These are phyloP conservation scores for Nixonia krombeini DNA, from an alignment of 1,140 invertebrate species.

Conservation along the genomic window DNA sequence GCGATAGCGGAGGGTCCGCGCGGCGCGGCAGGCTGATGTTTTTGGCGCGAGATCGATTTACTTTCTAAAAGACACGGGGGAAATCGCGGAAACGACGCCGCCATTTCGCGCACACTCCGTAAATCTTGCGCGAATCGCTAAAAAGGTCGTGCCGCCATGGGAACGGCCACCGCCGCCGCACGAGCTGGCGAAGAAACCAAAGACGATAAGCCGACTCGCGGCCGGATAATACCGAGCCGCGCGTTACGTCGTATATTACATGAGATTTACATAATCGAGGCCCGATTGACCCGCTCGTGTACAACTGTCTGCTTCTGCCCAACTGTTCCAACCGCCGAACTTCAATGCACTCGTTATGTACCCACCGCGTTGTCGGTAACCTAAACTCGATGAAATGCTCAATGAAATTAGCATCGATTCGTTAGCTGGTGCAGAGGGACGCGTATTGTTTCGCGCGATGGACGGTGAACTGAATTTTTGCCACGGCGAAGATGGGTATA, in stretches of 20 bases:
- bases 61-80: slow-evolving; percentile 46
- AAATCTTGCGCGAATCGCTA: slow-evolving; percentile 36
- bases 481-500: too few relatives aligned
- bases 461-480: too few relatives aligned
- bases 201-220: slow-evolving; percentile 32
- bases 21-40: slow-evolving; percentile 29
- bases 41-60: slow-evolving; percentile 41
- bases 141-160: slow-evolving; percentile 50
- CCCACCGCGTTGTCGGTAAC: too few relatives aligned
- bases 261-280: slow-evolving; percentile 48
- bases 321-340: too few relatives aligned
- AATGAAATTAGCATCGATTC: too few relatives aligned
- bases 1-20: slow-evolving; percentile 40
- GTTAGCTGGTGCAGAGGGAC: too few relatives aligned
- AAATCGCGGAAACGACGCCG: slow-evolving; percentile 45
- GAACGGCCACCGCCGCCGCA: too few relatives aligned
- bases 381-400: too few relatives aligned
- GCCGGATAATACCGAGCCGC: slow-evolving; percentile 19
- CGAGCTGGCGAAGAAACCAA: slow-evolving; percentile 34
- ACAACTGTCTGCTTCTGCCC: too few relatives aligned
- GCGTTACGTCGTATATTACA: slow-evolving; percentile 27
- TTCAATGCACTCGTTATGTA: too few relatives aligned
- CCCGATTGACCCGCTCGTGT: neutral
- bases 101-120: slow-evolving; percentile 29
- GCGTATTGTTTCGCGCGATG: too few relatives aligned